phyloP scores from a whole-genome alignment of 2,888 invertebrate species.

The Lapara coniferarum region DNA sequence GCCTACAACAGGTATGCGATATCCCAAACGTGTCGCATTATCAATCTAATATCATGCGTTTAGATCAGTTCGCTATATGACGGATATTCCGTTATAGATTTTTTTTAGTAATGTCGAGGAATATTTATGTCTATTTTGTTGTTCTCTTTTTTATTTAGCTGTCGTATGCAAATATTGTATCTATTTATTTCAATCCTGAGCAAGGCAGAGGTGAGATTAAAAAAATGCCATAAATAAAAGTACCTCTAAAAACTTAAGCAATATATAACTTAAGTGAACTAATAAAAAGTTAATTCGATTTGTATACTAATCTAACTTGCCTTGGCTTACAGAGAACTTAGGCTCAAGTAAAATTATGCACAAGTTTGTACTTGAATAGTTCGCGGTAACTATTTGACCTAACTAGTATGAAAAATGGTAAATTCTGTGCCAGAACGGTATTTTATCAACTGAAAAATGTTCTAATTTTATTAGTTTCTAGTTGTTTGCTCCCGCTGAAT shows the following conservation, averaged over 20 bases:
- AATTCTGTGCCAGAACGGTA: neutral
- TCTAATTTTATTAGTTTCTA: conserved; percentile 10
- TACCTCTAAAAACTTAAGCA: neutral
- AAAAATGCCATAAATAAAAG: neutral
- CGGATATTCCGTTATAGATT: neutral
- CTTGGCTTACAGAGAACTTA: conserved; percentile 10
- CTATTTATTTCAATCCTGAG: too few relatives aligned
- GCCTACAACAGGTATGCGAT: conserved; percentile 31
- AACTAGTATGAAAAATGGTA: conserved; percentile 2
- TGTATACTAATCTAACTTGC: conserved; percentile 11
- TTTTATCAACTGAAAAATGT: neutral
- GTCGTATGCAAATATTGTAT: too few relatives aligned
- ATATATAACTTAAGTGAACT: neutral
- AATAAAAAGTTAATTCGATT: conserved; percentile 1
- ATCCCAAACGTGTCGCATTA: conserved; percentile 10
- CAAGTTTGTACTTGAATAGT: conserved; percentile 14
- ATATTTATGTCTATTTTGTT: too few relatives aligned
- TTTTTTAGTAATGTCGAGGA: neutral
- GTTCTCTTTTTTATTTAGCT: neutral
- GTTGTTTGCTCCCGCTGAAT: neutral
- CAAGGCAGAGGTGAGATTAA: too few relatives aligned
- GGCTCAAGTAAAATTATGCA: conserved; percentile 1
- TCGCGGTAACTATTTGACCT: conserved; percentile 2
- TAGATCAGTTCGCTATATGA: conserved; percentile 8
- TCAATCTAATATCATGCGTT: conserved; percentile 17